A percentile compares a stretch with the other conserved stretches of the same genome.
phyloP scores from a whole-genome alignment of 1,140 invertebrate species.

The Drosophila kurseongensis region DNA sequence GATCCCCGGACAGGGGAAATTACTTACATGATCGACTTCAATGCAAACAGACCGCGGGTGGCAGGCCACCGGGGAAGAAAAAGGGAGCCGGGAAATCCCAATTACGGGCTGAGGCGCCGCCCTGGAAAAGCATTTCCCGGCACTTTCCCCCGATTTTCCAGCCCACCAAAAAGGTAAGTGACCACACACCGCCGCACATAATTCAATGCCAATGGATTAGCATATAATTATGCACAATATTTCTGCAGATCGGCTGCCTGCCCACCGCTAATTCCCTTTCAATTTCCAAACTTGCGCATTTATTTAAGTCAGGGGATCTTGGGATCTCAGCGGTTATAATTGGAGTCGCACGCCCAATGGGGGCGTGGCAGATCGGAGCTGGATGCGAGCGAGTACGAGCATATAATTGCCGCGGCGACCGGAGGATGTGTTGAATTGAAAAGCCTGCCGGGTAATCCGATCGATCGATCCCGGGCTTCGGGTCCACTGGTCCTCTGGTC shows the following conservation, averaged over 20 bases:
- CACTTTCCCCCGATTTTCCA: background rate
- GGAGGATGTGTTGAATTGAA: constrained; percentile 82
- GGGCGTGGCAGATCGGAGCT: constrained; percentile 18
- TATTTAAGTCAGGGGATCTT: constrained; percentile 74
- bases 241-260: constrained; percentile 51
- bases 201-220: constrained; percentile 65
- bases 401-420: constrained; percentile 63
- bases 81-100: constrained; percentile 10
- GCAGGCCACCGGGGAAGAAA: constrained; percentile 14
- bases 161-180: constrained; percentile 17
- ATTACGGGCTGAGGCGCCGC: constrained; percentile 22
- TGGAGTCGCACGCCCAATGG: constrained; percentile 64
- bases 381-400: constrained; percentile 8
- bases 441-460: constrained; percentile 81
- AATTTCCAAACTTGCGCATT: constrained; percentile 79
- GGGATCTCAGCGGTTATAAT: constrained; percentile 55
- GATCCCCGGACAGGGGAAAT: constrained; percentile 38
- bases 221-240: constrained; percentile 81
- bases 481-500: background rate
- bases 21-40: constrained; percentile 77
- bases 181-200: constrained; percentile 41
- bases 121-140: constrained; percentile 6
- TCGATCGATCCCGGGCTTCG: constrained; percentile 34
- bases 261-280: constrained; percentile 72
- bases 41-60: constrained; percentile 66